These are phyloP conservation scores for Paracentrotus lividus DNA, from an alignment of 53 echinoderm and acorn worm genomes.

Conservation along the genomic window DNA sequence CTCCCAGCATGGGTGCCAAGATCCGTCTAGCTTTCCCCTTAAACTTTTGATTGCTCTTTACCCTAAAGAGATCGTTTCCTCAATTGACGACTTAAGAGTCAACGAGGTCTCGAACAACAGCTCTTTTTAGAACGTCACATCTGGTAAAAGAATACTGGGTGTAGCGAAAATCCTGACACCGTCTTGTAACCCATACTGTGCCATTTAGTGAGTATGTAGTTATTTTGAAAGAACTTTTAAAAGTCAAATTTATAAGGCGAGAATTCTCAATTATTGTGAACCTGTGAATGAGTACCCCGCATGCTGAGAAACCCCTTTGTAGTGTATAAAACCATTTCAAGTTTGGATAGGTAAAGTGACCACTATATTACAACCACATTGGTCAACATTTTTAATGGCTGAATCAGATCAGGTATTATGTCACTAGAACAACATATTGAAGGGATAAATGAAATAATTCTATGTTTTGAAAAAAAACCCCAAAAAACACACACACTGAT, in stretches of 20 bases:
- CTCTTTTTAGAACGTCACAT: not conserved
- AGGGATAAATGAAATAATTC: too few species aligned
- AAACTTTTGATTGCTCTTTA: slow-evolving; percentile 8
- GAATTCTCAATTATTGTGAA: not conserved
- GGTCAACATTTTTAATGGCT: too few species aligned
- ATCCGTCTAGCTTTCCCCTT: not conserved
- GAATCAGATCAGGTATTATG: too few species aligned
- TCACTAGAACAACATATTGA: too few species aligned
- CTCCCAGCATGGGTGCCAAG: slow-evolving; percentile 5
- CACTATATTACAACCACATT: too few species aligned
- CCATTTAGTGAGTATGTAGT: not conserved
- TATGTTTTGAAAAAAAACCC: too few species aligned
- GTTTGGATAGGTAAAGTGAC: too few species aligned
- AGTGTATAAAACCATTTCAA: not conserved
- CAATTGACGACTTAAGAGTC: not conserved
- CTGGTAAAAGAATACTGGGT: not conserved
- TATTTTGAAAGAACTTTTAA: not conserved
- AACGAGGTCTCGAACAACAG: slow-evolving; percentile 10
- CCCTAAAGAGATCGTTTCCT: slow-evolving; percentile 17
- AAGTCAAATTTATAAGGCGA: not conserved
- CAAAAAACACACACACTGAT: too few species aligned
- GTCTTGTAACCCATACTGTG: not conserved
- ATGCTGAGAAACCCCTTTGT: not conserved
- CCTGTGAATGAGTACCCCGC: not conserved
- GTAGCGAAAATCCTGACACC: not conserved